Percentiles rank a stretch among this genome's conserved stretches.
Evolutionary conservation across 2,888 invertebrate species (phyloP).

Genomic region (Idaea biselata): DNA sequence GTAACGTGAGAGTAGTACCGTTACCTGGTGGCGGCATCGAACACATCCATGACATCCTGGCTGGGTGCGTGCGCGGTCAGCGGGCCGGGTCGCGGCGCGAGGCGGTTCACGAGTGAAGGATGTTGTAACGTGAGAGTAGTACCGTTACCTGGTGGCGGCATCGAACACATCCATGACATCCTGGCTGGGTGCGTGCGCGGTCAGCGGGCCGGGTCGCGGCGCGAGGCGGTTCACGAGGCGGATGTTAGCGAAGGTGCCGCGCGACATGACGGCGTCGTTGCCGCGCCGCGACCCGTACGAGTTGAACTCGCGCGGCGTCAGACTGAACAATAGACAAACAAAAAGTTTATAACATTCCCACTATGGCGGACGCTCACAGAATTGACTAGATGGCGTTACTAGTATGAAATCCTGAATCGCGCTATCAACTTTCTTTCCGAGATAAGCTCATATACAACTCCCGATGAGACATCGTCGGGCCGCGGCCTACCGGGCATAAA

Average conservation of each 20-base stretch:
- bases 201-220: conserved; percentile 89
- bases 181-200: conserved; percentile 91
- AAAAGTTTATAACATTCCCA: too few relatives aligned
- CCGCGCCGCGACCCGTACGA: conserved; percentile 98
- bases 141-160: conserved; percentile 87
- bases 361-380: too few relatives aligned
- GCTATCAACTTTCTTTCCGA: too few relatives aligned
- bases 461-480: too few relatives aligned
- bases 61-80: conserved; percentile 93
- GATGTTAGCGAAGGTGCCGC: conserved; percentile 99
- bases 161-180: conserved; percentile 97
- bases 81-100: conserved; percentile 90
- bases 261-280: conserved; percentile 97
- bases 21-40: too few relatives aligned
- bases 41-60: conserved; percentile 95
- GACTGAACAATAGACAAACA: conserved; percentile 60
- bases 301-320: conserved; percentile 97
- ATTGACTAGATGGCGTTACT: too few relatives aligned
- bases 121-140: conserved; percentile 84
- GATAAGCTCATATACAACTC: too few relatives aligned
- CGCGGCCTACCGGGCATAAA: too few relatives aligned
- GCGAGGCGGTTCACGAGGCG: conserved; percentile 95
- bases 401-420: too few relatives aligned
- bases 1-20: conserved; percentile 88
- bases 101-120: too few relatives aligned